These are phyloP conservation scores for Mactra quadrangularis DNA, from an alignment of 1,140 invertebrate genomes.

Conservation along the genomic window DNA sequence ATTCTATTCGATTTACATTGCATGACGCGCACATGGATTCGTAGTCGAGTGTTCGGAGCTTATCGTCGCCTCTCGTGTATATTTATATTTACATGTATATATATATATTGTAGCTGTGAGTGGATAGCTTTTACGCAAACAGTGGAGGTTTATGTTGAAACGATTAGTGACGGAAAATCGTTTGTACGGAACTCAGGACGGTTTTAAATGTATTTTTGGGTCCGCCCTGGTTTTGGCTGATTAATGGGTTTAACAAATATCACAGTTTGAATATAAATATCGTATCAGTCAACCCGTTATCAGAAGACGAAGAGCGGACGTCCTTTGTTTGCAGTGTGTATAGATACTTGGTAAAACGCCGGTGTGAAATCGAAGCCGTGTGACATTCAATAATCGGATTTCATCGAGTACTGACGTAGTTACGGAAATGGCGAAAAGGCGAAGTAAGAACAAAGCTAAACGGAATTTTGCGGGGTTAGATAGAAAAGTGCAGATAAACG, in stretches of 20 bases:
- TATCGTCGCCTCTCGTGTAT: not conserved
- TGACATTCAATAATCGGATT: constrained; percentile 60
- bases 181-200: constrained; percentile 4
- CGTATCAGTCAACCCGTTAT: constrained; percentile 50
- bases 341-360: constrained; percentile 52
- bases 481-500: constrained; percentile 28
- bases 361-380: constrained; percentile 59
- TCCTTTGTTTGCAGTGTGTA: constrained; percentile 60
- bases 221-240: constrained; percentile 7
- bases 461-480: constrained; percentile 38
- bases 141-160: not conserved
- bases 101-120: not conserved
- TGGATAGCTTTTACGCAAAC: not conserved
- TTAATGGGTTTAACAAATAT: constrained; percentile 19
- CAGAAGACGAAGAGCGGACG: constrained; percentile 57
- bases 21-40: not conserved
- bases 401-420: constrained; percentile 55
- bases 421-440: constrained; percentile 60
- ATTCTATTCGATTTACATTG: not conserved
- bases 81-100: not conserved
- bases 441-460: constrained; percentile 58
- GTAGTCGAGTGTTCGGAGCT: not conserved
- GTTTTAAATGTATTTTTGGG: constrained; percentile 45
- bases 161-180: constrained; percentile 26
- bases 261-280: constrained; percentile 53